Base-by-base conservation (phyloP, 2,888 invertebrate genomes). In the Penaeus monodon region DNA sequence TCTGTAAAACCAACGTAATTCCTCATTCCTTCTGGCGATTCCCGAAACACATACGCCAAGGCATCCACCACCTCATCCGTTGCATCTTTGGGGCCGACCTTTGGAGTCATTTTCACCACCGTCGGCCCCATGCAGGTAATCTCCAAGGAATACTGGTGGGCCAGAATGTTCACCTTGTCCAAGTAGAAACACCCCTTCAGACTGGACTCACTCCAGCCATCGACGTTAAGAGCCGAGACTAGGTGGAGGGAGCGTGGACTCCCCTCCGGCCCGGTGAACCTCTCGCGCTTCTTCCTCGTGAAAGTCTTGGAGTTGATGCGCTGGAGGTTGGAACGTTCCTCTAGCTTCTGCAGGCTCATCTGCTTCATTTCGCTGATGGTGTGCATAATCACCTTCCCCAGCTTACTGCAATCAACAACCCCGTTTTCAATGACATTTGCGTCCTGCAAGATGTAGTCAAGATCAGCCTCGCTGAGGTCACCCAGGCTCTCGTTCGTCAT, bases 1-100 rank as follows among this genome's bases (percentile, higher is more conserved):
- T 89, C 88, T 14, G 89, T 89, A 57, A 78, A 84, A 22, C 89
- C 89, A n/a, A 89, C 68, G 38, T 86, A 89, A 66, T 81, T 89
- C 17, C 88, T 77, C 74, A 83, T 84, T 27, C 89, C 89, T 82
- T 89, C 89, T 24, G 80, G 78, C 24, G 84, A 86, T 74, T 89
- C 89, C 14, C 88, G 73, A 74, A 89, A 89, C 44, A 89, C 87
- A 65, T 88, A 89, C 22, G 86, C 88, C 29, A 88, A 65, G n/a
- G 88, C 86, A 70, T 89, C 89, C 12, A 89, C 89, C n/a, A 88
- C 80, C 57, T 76, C 66, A 22, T 78, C 57, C 14, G 78, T 66
- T 24, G 79, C 81, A 29, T 86, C 66, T 79, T 83, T 86, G 63
- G 76, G 81, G 22, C 74, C 74, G 63, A 70, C 77, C 70, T 84